Evolutionary conservation across 23 tunicate species (phyloP), one percentile per base, ranked within the genome.

Genomic region (Clavelina lepadiformis): DNA sequence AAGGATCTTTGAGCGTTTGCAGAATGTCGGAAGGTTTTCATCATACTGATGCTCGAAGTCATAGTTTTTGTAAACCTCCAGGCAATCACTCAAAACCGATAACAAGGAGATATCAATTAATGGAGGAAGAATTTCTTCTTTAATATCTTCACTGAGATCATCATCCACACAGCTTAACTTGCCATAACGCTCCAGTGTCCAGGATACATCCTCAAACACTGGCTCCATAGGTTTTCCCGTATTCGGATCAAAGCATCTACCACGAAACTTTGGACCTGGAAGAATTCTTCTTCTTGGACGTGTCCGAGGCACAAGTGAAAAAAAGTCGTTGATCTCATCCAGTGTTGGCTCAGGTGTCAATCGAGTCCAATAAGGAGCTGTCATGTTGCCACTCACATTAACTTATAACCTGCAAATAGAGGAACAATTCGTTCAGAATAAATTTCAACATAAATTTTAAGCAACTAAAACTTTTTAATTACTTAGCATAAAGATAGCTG

Each of bases 271-370:
- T 13, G 61, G 34, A 18, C 59, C 58, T 2, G 83, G 75, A 6
- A 58, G 25, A 13, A 46, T 56, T 45, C 66, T 51, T 25, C 46
- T 37, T 27, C 31, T 38, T 8, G 76, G 68, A 1, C 26, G 52
- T 18, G 67, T 33, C 18, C 68, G 56, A 1, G 24, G 24, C 28
- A 56, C 25, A n/a, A 46, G 15, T 23, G 75, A 67, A 58, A 78
- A 78, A 33, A 53, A 78, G 38, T 75, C 76, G 35, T 78, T 68
- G 3, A 78, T 55, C 20, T 78, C 78, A 32, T 51, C 68, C 58
- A 78, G 35, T 4, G 76, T 78, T 19, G 68, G 25, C 11, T 55
- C 75, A n/a, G 78, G 61, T 1, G 60, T 31, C 3, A 75, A 3
- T 13, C 61, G n/a, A n/a, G n/a, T n/a, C n/a, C n/a, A n/a, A n/a